Percentiles rank a stretch among this genome's conserved stretches.
phyloP scores from a whole-genome alignment of 1,140 invertebrate genomes.

The Mactra quadrangularis region DNA sequence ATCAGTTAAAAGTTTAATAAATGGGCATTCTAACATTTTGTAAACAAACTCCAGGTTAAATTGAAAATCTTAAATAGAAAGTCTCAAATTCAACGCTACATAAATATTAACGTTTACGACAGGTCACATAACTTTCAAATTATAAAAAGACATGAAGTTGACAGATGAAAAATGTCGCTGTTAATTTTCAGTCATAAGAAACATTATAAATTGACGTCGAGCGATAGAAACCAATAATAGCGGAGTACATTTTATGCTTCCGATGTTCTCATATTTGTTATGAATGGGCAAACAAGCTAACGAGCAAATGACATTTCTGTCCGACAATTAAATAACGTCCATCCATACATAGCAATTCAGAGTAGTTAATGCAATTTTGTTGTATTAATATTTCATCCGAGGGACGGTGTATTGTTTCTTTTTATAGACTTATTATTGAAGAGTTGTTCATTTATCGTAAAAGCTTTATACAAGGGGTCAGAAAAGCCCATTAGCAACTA shows the following conservation, averaged over 20 bases:
- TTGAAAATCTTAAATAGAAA: too few species aligned
- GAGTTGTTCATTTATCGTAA: constrained; percentile 26
- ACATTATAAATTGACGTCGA: too few species aligned
- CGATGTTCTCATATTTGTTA: constrained; percentile 29
- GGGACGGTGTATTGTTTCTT: constrained; percentile 39
- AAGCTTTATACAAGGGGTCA: constrained; percentile 13
- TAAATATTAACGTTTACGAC: too few species aligned
- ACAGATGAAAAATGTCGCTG: too few species aligned
- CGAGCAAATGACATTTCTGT: constrained; percentile 13
- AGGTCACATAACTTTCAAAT: too few species aligned
- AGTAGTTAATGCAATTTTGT: constrained; percentile 50
- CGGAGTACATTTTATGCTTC: constrained; percentile 42
- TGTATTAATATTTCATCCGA: constrained; percentile 38
- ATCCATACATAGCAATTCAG: constrained; percentile 11
- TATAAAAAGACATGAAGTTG: too few species aligned
- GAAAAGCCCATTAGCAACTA: too few species aligned
- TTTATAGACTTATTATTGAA: constrained; percentile 28
- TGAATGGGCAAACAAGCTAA: constrained; percentile 36
- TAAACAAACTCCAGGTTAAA: too few species aligned
- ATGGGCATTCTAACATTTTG: too few species aligned
- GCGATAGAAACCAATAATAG: constrained; percentile 22
- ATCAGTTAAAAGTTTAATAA: too few species aligned
- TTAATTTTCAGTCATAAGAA: too few species aligned
- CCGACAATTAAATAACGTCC: constrained; percentile 52
- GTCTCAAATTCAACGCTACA: too few species aligned